These are phyloP conservation scores for Uloborus plumipes DNA, from an alignment of 2,888 invertebrate genomes.

Conservation along the genomic window DNA sequence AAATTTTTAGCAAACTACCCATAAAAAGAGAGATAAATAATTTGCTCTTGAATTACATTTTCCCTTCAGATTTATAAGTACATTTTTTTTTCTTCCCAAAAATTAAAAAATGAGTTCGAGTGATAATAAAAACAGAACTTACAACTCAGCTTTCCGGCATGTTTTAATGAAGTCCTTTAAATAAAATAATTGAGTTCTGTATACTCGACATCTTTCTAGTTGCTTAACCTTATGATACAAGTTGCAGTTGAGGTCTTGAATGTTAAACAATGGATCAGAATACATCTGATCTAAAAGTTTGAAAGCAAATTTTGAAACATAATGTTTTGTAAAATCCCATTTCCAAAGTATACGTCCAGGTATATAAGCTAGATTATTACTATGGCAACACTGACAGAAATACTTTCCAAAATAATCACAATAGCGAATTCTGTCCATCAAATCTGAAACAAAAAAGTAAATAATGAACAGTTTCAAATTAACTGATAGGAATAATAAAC, in stretches of 20 bases:
- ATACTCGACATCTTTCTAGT: conserved; percentile 76
- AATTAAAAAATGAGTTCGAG: not conserved
- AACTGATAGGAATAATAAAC: not conserved
- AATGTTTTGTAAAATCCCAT: conserved; percentile 78
- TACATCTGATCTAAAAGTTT: conserved; percentile 83
- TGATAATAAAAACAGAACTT: conserved; percentile 68
- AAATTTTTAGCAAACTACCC: no score
- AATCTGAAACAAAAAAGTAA: conserved; percentile 72
- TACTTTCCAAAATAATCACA: conserved; percentile 87
- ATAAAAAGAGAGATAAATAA: no score
- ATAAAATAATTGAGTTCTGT: conserved; percentile 79
- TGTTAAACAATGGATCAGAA: conserved; percentile 82
- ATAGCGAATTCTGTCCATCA: conserved; percentile 82
- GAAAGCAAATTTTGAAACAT: conserved; percentile 86
- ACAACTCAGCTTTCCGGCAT: conserved; percentile 80
- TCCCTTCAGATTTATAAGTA: no score
- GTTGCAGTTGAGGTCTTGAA: conserved; percentile 79
- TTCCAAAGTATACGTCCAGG: conserved; percentile 73
- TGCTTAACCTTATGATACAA: conserved; percentile 78
- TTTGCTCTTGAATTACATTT: no score
- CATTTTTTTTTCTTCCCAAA: not conserved
- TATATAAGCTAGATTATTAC: conserved; percentile 81
- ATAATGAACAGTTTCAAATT: not conserved
- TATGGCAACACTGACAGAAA: conserved; percentile 89
- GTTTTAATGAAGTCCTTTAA: conserved; percentile 80